phyloP scores from a whole-genome alignment of 2,797 vertebrate species.

The Eidolon dupreanum region DNA sequence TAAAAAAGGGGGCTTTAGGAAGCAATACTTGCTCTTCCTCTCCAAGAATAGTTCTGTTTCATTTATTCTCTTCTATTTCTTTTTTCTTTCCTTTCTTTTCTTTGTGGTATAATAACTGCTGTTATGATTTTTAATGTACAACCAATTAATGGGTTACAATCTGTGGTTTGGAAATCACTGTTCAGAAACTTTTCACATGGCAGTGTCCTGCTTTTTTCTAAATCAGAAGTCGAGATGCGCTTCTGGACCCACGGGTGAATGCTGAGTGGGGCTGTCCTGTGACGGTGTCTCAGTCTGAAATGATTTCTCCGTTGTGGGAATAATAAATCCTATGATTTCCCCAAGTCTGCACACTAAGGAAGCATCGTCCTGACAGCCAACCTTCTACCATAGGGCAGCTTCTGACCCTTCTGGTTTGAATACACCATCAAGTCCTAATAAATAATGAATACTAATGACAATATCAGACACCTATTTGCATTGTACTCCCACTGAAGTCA shows the following conservation, averaged over 20 bases:
- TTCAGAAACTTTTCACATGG: neutral
- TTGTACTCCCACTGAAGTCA: slow-evolving; percentile 30
- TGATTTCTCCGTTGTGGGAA: too few relatives aligned
- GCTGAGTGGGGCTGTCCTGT: neutral
- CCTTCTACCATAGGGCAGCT: neutral
- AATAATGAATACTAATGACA: slow-evolving; percentile 76
- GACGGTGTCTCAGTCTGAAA: fast-evolving
- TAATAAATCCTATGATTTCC: neutral
- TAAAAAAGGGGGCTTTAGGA: too few relatives aligned
- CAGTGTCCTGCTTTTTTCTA: neutral
- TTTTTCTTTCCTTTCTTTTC: neutral
- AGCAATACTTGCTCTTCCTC: neutral
- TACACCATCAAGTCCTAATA: slow-evolving; percentile 61
- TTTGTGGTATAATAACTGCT: neutral
- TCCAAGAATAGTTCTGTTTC: neutral
- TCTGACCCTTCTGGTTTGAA: neutral
- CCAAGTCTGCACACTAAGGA: neutral
- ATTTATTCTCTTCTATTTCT: neutral
- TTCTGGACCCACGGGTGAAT: neutral
- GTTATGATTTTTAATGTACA: neutral
- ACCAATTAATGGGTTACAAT: neutral
- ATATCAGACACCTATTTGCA: slow-evolving; percentile 55
- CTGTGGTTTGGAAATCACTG: neutral
- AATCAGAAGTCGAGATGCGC: neutral
- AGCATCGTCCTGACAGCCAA: neutral